These are phyloP conservation scores for Belgica antarctica DNA, from an alignment of 2,888 invertebrate species.

Conservation along the genomic window DNA sequence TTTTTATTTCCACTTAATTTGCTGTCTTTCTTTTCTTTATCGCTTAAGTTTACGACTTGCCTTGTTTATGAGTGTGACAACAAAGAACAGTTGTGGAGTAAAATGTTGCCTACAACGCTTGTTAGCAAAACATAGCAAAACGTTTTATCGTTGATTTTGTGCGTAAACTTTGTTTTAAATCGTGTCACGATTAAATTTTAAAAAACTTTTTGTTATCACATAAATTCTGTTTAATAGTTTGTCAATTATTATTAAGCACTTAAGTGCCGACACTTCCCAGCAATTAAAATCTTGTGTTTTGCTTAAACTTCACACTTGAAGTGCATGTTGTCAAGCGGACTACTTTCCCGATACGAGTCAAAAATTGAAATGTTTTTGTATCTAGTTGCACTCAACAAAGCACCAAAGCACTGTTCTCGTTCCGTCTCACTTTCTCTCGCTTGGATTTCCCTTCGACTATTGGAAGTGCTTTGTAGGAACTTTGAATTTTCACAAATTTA, in stretches of 20 bases:
- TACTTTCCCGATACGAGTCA: neutral
- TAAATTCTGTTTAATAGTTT: too few relatives aligned
- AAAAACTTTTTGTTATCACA: neutral
- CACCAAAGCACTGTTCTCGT: neutral
- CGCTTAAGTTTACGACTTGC: constrained; percentile 2
- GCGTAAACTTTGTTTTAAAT: neutral
- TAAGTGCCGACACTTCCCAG: too few relatives aligned
- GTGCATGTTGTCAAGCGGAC: too few relatives aligned
- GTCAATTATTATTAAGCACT: too few relatives aligned
- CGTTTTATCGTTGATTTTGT: neutral
- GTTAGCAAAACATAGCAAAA: neutral
- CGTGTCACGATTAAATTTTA: neutral
- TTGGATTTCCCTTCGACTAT: constrained; percentile 19
- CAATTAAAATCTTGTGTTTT: too few relatives aligned
- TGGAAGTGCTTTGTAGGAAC: neutral
- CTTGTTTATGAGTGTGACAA: neutral
- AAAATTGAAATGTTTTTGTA: constrained; percentile 9
- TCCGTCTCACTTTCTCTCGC: neutral
- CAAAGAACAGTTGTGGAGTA: neutral
- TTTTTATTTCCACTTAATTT: neutral
- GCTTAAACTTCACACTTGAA: too few relatives aligned
- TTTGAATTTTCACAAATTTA: constrained; percentile 12
- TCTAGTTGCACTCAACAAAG: constrained; percentile 12
- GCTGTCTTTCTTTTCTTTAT: neutral
- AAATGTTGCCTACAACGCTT: neutral